Conservation (phyloP, 2,113 vertebrate genomes). For the Daphoenositta chrysoptera region DNA sequence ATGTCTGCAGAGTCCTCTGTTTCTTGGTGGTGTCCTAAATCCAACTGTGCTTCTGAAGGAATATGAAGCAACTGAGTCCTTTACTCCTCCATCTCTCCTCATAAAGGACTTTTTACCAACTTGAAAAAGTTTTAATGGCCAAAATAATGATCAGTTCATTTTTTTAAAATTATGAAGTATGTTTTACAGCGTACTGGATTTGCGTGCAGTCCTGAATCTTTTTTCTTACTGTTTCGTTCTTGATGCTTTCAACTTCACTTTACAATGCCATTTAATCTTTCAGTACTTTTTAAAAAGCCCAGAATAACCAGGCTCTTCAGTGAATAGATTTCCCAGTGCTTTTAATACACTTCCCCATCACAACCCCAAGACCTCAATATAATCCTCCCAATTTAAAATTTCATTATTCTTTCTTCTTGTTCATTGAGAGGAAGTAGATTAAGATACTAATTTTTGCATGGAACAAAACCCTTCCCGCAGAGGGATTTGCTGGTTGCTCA, state of each 20-base stretch:
- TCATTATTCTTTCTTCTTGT: not conserved
- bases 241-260: not conserved
- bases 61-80: not conserved
- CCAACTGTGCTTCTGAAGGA: not conserved
- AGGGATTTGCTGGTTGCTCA: not conserved
- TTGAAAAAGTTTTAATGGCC: not conserved
- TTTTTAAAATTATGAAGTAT: not conserved
- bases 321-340: not conserved
- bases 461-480: not conserved
- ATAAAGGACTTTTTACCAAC: not conserved
- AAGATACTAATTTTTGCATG: not conserved
- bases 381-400: not conserved
- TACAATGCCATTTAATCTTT: not conserved
- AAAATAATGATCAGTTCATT: not conserved
- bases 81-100: not conserved
- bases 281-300: not conserved
- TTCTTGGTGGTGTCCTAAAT: not conserved
- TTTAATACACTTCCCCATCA: not conserved
- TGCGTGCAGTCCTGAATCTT: not conserved
- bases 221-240: not conserved
- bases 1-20: not conserved
- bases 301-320: not conserved
- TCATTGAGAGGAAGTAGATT: not conserved
- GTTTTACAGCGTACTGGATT: not conserved
- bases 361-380: not conserved